Evolutionary conservation across 1,140 invertebrate genomes (phyloP), one percentile per base, ranked within the genome.

Genomic region (Apis florea): DNA sequence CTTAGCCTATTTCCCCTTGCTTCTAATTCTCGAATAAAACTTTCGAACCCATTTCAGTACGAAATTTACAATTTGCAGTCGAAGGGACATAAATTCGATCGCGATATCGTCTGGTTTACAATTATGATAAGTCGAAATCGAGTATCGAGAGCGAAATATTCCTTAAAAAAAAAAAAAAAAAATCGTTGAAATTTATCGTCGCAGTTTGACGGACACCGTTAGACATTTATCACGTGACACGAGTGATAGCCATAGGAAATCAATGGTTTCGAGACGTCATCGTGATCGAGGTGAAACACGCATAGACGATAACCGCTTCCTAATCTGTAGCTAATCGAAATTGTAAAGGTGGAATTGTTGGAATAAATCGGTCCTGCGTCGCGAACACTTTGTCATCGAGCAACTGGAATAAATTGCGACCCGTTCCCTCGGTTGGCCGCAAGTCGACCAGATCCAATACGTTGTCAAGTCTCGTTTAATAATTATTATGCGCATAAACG

Each of bases 271-370:
- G 15, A 56, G 79, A 82, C 66, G 68, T 58, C 58, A 31, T 66
- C 75, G 31, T 63, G 66, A 83, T 83, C 75, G 68, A 72, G 61
- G 21, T 6, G 53, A 71, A 54, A 56, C 47, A 56, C 47, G 4
- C 13, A 4, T 4, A 21, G 17, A 49, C 53, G 54, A 61, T 47
- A 53, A 51, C 17, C 64, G 59, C 82, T 80, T 83, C 82, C 82
- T 83, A 83, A 83, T 83, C 69, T 63, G 82, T 70, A 69, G 10
- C 77, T 67, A 79, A 83, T 83, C 78, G 82, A 83, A 83, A 83
- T 81, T 80, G 71, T 83, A 80, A 83, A 74, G 56, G 31, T 56
- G 31, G 49, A 74, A 80, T 80, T 68, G 78, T 26, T 53, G 49
- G 64, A 64, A 69, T 83, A 83, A 81, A 68, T 68, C 78, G 31